These are phyloP conservation scores for Zapus hudsonius DNA, from an alignment of 2,113 vertebrate species.

Conservation along the genomic window DNA sequence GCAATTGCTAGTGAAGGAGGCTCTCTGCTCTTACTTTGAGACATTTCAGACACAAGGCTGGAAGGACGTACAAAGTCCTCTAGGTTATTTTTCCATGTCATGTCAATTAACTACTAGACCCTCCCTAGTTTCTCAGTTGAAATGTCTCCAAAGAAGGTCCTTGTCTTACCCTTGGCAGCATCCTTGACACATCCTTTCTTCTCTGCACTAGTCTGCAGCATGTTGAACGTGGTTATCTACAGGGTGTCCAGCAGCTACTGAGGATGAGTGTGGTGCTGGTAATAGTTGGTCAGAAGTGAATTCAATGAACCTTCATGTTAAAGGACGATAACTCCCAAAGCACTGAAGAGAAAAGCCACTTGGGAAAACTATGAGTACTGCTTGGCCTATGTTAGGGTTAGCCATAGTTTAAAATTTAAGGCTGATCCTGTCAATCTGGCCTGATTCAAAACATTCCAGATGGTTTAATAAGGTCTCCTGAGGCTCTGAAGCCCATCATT, in stretches of 20 bases:
- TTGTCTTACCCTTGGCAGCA: constrained; percentile 5
- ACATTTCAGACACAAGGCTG: neutral
- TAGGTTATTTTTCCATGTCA: constrained; percentile 2
- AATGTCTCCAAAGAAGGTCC: constrained; percentile 43
- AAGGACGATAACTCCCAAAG: no score
- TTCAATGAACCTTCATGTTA: neutral
- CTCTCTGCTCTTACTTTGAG: neutral
- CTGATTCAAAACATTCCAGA: neutral
- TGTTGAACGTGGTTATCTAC: neutral
- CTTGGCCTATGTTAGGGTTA: neutral
- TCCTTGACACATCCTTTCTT: neutral
- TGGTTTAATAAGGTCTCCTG: neutral
- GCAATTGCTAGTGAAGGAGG: neutral
- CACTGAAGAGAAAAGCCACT: neutral
- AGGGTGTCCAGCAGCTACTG: neutral
- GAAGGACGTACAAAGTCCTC: neutral
- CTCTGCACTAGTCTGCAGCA: no score
- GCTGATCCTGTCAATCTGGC: neutral
- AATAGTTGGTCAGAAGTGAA: neutral
- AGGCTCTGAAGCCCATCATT: neutral
- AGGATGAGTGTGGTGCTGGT: neutral
- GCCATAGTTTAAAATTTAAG: neutral
- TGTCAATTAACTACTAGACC: constrained; percentile 1
- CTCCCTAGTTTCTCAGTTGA: constrained; percentile 52
- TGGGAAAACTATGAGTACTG: neutral